Evolutionary conservation across 2,888 invertebrate species (phyloP), one percentile per base, ranked within the genome.

Genomic region (Phengaris arion): DNA sequence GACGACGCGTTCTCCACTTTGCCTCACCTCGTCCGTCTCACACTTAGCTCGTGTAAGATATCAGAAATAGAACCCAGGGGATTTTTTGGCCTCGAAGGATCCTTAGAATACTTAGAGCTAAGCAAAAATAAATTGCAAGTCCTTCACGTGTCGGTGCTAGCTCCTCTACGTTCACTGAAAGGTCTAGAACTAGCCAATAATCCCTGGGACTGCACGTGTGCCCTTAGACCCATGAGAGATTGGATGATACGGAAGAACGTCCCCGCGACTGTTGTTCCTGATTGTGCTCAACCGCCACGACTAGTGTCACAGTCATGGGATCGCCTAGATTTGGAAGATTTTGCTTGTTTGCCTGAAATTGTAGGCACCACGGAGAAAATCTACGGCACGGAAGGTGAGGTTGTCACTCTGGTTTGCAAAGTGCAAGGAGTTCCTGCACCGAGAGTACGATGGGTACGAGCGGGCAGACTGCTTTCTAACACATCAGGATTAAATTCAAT

Each of bases 191-290:
- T 97, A 79, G 95, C 96, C n/a, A 95, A 94, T 77, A 97, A 97
- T 87, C 96, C 96, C 0, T 97, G 97, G 97, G 96, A 97, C 86
- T 97, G 97, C 86, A 96, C 96, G 68, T 97, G 97, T 85, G 94
- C 94, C 48, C 86, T 97, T 77, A 93, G 96, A 75, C 96, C 97
- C 0, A 86, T 97, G 78, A 92, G 96, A 45, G 96, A 96, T 82
- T 97, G 97, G 97, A 96, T 97, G 96, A 88, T 96, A 78, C 94
- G 94, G 77, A 95, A 95, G 83, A 97, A 97, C 84, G 96, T 97
- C 55, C 97, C 97, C 7, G 96, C 95, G 76, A 96, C 93, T 4
- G 90, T 93, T 10, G 91, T 91, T 9, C 97, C 97, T 0, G 94
- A 95, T 3, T 97, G 97, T 82, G 94, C 94, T 69, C 86, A 93